Conservation (phyloP, 2,888 invertebrate species). For the Oscheius myriophilus region DNA sequence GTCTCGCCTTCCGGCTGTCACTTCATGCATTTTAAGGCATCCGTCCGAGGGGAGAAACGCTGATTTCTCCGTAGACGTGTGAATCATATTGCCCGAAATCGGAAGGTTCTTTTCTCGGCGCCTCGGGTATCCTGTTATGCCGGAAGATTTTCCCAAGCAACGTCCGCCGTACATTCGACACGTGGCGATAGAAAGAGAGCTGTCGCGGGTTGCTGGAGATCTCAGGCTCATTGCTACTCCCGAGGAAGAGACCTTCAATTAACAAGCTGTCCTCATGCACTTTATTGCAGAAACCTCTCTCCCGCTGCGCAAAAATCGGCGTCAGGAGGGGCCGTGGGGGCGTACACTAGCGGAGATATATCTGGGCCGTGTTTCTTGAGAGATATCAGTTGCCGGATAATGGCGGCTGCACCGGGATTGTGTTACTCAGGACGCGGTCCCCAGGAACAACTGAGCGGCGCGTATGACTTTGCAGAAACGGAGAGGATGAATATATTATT, state of each 20-base stretch:
- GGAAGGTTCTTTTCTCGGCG: no score
- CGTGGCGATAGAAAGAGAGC: constrained; percentile 23
- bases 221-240: constrained; percentile 23
- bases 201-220: constrained; percentile 16
- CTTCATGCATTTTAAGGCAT: no score
- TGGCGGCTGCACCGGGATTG: constrained; percentile 22
- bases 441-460: constrained; percentile 19
- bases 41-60: no score
- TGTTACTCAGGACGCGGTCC: constrained; percentile 8
- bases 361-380: constrained; percentile 24
- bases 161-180: constrained; percentile 17
- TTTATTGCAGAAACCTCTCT: constrained; percentile 16
- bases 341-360: constrained; percentile 7
- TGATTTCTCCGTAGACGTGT: no score
- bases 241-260: constrained; percentile 17
- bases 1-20: no score
- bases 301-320: no score
- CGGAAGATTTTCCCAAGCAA: neutral
- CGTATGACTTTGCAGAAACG: no score
- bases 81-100: neutral
- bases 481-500: no score
- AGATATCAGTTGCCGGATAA: constrained; percentile 31
- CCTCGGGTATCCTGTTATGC: neutral
- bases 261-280: constrained; percentile 29
- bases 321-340: no score